Conservation (phyloP, 2,113 vertebrate species). For the Lathamus discolor region DNA sequence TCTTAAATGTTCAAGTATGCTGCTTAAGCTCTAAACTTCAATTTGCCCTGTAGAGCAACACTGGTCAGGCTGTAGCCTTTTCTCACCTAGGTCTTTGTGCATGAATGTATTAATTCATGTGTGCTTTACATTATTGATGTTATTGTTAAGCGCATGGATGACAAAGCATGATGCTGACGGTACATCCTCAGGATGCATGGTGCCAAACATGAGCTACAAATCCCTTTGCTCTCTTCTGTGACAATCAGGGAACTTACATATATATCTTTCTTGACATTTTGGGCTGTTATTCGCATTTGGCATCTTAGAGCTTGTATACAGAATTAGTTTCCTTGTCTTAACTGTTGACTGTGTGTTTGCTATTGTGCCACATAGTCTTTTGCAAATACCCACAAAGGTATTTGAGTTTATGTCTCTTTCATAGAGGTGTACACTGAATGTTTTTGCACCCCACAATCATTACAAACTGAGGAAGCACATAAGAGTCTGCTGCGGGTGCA, state of each 20-base stretch:
- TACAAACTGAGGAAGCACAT: background rate
- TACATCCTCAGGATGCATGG: background rate
- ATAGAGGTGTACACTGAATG: background rate
- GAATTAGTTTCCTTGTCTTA: background rate
- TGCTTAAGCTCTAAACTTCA: background rate
- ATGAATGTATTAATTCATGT: background rate
- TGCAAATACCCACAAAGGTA: background rate
- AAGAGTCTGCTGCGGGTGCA: background rate
- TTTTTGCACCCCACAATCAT: background rate
- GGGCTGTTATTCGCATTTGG: background rate
- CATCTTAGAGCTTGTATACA: background rate
- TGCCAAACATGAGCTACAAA: background rate
- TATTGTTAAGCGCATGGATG: background rate
- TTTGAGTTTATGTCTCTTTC: background rate
- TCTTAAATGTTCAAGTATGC: background rate
- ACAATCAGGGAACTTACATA: background rate
- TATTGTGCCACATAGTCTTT: background rate
- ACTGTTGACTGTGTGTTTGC: background rate
- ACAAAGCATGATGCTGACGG: background rate
- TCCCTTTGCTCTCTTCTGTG: background rate
- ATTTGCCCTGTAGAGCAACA: background rate
- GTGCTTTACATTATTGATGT: background rate
- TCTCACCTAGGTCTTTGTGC: background rate
- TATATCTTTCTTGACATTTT: background rate
- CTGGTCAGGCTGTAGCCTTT: background rate